Conservation (phyloP, 2,113 vertebrate species). For the Macrotis lagotis region DNA sequence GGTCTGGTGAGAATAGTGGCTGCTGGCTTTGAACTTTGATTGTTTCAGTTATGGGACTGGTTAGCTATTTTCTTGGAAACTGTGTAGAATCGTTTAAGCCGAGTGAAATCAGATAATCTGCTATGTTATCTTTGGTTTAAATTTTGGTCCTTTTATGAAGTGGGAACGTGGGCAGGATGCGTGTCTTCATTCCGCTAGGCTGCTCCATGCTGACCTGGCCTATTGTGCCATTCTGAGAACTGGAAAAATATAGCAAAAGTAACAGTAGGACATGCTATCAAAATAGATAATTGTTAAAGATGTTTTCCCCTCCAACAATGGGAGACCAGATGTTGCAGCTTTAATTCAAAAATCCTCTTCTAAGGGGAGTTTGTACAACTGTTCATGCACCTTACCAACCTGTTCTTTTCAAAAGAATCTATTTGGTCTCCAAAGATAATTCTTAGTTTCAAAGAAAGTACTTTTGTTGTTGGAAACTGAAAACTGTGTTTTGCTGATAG, state of each 20-base stretch:
- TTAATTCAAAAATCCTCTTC: constrained; percentile 27
- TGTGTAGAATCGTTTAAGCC: constrained; percentile 10
- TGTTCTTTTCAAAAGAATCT: constrained; percentile 4
- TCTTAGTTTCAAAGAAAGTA: neutral
- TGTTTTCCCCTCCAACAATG: neutral
- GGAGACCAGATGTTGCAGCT: neutral
- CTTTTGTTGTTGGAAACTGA: neutral
- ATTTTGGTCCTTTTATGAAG: constrained; percentile 44
- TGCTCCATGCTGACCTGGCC: neutral
- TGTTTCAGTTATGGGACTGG: constrained; percentile 41
- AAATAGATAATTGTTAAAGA: neutral
- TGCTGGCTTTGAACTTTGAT: constrained; percentile 30
- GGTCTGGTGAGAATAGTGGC: neutral
- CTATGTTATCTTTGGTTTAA: constrained; percentile 22
- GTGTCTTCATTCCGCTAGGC: constrained; percentile 40
- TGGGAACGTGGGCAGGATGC: neutral
- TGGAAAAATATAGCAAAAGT: neutral
- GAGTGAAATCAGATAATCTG: neutral
- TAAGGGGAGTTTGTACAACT: neutral
- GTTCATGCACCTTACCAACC: neutral
- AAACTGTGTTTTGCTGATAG: neutral
- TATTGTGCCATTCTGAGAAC: neutral
- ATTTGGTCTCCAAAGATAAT: neutral
- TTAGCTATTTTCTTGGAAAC: constrained; percentile 33
- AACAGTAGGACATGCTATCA: neutral